phyloP scores from a whole-genome alignment of 2,113 vertebrate genomes.

The Zapornia atra region DNA sequence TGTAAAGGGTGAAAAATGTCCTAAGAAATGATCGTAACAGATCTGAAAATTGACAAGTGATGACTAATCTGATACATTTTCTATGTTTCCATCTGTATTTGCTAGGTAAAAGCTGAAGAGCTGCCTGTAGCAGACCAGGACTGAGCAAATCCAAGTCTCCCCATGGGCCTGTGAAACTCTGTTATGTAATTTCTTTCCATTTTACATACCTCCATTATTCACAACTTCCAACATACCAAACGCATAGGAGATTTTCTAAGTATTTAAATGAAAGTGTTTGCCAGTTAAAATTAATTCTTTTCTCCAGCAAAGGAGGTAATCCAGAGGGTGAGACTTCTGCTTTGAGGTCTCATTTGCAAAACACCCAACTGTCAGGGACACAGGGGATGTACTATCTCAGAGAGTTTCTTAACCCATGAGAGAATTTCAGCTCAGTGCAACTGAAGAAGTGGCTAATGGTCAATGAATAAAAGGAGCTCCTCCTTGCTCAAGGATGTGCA shows the following conservation, averaged over 20 bases:
- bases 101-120: neutral
- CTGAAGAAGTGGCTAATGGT: neutral
- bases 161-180: neutral
- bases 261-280: neutral
- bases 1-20: neutral
- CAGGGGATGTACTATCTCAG: neutral
- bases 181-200: neutral
- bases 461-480: neutral
- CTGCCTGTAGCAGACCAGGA: neutral
- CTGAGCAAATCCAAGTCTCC: neutral
- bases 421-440: neutral
- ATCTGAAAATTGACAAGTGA: neutral
- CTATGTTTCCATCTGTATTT: neutral
- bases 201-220: neutral
- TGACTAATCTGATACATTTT: neutral
- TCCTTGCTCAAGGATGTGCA: neutral
- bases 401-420: neutral
- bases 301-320: neutral
- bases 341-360: neutral
- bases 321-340: conserved; percentile 12
- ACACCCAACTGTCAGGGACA: neutral
- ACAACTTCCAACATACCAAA: neutral
- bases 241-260: neutral
- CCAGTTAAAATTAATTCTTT: neutral
- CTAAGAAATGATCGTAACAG: neutral